Conservation (phyloP, 2,888 invertebrate genomes). For the Endotricha flammealis region DNA sequence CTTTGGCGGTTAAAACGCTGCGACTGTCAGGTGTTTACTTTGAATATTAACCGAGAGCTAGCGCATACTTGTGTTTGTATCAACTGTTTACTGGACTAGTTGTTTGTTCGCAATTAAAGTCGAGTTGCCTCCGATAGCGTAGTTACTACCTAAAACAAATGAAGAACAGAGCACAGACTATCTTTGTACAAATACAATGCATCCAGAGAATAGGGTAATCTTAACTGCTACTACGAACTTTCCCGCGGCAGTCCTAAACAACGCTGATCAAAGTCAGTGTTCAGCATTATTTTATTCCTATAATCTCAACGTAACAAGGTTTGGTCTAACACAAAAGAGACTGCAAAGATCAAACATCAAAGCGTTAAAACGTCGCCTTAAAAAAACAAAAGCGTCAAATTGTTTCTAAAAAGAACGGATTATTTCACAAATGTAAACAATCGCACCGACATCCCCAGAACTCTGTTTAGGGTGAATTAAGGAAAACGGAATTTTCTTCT, state of each 20-base stretch:
- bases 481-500: slow-evolving; percentile 71
- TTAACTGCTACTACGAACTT: background rate
- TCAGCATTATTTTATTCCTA: slow-evolving; percentile 5
- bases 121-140: slow-evolving; percentile 22
- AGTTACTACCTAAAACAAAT: slow-evolving; percentile 12
- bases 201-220: background rate
- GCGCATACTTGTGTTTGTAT: slow-evolving; percentile 38
- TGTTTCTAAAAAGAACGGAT: slow-evolving; percentile 43
- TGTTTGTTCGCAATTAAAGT: slow-evolving; percentile 45
- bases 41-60: slow-evolving; percentile 45
- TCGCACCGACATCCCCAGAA: slow-evolving; percentile 55
- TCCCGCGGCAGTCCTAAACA: no score
- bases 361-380: slow-evolving; percentile 23
- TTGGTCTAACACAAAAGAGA: slow-evolving; percentile 10
- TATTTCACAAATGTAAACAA: slow-evolving; percentile 65
- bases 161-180: background rate
- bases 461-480: slow-evolving; percentile 72
- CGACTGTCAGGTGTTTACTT: slow-evolving; percentile 62
- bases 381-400: slow-evolving; percentile 34
- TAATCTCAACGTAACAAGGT: slow-evolving; percentile 10
- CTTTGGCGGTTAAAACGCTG: slow-evolving; percentile 49
- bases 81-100: slow-evolving; percentile 35
- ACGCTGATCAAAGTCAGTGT: slow-evolving; percentile 9
- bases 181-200: background rate
- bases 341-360: slow-evolving; percentile 12